These are phyloP conservation scores for Conus canariensis DNA, from an alignment of 2,888 invertebrate genomes.

Conservation along the genomic window DNA sequence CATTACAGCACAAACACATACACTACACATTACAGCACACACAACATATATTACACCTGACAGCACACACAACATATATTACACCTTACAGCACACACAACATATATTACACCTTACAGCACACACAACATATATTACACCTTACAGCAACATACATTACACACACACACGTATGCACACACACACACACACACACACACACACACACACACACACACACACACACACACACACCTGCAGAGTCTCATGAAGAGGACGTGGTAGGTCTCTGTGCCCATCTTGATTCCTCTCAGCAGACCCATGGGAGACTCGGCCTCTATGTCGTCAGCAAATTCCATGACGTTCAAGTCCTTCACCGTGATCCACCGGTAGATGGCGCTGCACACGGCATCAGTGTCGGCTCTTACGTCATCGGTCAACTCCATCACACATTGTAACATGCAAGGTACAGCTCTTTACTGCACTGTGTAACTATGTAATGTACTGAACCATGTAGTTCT, in stretches of 20 bases:
- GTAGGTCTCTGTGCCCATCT: conserved; percentile 79
- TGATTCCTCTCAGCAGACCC: conserved; percentile 78
- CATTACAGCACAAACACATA: background rate
- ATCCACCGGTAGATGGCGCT: conserved; percentile 79
- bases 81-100: too few relatives aligned
- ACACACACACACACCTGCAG: conserved; percentile 72
- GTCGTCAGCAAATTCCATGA: conserved; percentile 81
- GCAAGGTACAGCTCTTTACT: too few relatives aligned
- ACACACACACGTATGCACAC: conserved; percentile 15
- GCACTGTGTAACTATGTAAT: too few relatives aligned
- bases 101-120: too few relatives aligned
- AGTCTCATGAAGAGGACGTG: conserved; percentile 79
- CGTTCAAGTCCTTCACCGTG: conserved; percentile 78
- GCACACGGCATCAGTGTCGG: conserved; percentile 16
- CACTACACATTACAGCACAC: background rate
- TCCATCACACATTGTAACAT: background rate
- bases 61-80: too few relatives aligned
- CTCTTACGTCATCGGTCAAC: background rate
- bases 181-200: conserved; percentile 19
- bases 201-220: conserved; percentile 17
- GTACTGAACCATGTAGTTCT: too few relatives aligned
- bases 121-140: background rate
- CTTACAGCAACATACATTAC: background rate
- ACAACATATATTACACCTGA: too few relatives aligned
- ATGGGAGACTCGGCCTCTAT: conserved; percentile 80